phyloP scores from a whole-genome alignment of 2,797 vertebrate species.

The Florisuga fusca region DNA sequence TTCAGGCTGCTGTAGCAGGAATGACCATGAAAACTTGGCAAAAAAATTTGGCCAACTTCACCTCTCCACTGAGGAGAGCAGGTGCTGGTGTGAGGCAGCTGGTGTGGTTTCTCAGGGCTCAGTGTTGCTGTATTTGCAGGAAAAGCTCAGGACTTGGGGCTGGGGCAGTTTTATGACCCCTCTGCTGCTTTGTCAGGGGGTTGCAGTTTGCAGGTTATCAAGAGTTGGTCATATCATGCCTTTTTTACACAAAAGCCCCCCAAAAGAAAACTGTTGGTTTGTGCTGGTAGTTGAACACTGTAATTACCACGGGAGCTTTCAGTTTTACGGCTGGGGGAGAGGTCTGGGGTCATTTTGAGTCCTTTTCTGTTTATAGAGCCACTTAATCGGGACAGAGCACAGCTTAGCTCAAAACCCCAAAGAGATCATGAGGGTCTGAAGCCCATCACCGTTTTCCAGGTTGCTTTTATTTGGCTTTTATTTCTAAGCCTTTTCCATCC shows the following conservation, averaged over 20 bases:
- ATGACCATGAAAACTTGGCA: background rate
- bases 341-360: background rate
- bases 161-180: background rate
- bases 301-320: background rate
- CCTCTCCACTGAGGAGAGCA: background rate
- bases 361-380: background rate
- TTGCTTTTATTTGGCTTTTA: background rate
- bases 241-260: background rate
- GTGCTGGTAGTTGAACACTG: rapidly evolving
- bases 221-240: background rate
- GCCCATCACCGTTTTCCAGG: background rate
- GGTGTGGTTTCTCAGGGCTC: background rate
- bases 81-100: background rate
- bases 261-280: background rate
- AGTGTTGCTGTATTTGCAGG: background rate
- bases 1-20: background rate
- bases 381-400: background rate
- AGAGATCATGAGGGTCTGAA: background rate
- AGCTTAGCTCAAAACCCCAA: background rate
- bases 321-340: background rate
- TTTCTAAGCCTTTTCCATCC: background rate
- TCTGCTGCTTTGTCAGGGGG: background rate
- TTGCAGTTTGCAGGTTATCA: background rate
- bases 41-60: background rate
- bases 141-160: background rate